These are phyloP conservation scores for Drosophila neocordata DNA, from an alignment of 1,140 invertebrate genomes.

Conservation along the genomic window DNA sequence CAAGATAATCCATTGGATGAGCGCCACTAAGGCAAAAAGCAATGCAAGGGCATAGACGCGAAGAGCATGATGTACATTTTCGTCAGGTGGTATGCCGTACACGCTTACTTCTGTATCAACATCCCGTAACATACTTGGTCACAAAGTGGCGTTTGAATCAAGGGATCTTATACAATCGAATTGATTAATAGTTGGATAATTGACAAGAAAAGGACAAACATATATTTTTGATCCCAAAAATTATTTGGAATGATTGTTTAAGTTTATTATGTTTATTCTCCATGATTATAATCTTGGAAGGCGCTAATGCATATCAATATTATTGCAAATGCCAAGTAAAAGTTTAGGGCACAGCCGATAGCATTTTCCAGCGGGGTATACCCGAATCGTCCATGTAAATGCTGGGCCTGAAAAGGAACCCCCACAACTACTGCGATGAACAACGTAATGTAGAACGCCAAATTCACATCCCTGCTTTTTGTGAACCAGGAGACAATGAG, in stretches of 20 bases:
- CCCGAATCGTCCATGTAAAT: conserved; percentile 24
- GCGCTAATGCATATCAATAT: not conserved
- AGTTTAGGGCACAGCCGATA: not conserved
- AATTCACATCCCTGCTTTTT: not conserved
- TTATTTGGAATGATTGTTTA: too few relatives aligned
- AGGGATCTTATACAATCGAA: not conserved
- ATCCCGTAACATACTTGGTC: not conserved
- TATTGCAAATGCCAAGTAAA: not conserved
- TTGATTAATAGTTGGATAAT: too few relatives aligned
- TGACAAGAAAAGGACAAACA: too few relatives aligned
- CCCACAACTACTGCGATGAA: not conserved
- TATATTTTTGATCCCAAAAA: too few relatives aligned
- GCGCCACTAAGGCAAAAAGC: conserved; percentile 23
- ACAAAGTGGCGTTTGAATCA: not conserved
- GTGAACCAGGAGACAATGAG: not conserved
- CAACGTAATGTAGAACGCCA: not conserved
- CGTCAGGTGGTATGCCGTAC: conserved; percentile 26
- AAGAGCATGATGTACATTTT: conserved; percentile 17
- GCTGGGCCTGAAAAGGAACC: conserved; percentile 15
- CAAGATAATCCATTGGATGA: conserved; percentile 46
- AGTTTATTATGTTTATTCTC: too few relatives aligned
- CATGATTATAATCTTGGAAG: not conserved
- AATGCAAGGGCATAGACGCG: conserved; percentile 47
- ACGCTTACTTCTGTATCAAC: conserved; percentile 8
- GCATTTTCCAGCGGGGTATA: conserved; percentile 8